Percentiles rank a stretch among this genome's conserved stretches.
Conservation (phyloP, 2,888 invertebrate genomes). For the Mesorhabditis spiculigera region DNA sequence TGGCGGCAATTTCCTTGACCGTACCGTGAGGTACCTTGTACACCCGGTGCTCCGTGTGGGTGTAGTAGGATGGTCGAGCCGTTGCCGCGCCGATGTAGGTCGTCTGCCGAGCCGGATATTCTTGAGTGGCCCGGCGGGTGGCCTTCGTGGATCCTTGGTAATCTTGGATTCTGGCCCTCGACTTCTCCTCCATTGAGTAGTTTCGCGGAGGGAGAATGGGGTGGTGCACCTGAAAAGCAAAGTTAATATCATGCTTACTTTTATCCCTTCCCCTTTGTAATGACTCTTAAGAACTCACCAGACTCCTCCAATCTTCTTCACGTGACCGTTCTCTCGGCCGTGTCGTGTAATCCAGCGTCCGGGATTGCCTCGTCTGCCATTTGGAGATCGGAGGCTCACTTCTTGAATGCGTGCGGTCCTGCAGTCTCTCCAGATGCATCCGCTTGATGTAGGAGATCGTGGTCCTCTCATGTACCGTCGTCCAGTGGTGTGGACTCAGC, state of each 20-base stretch:
- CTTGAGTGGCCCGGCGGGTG: background rate
- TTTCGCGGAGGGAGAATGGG: constrained; percentile 30
- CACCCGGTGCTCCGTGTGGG: constrained; percentile 2
- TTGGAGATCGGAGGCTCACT: background rate
- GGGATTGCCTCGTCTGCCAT: background rate
- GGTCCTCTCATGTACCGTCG: constrained; percentile 48
- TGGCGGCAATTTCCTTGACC: constrained; percentile 30
- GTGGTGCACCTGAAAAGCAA: constrained; percentile 26
- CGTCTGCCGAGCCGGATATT: constrained; percentile 12
- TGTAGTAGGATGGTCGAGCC: constrained; percentile 5
- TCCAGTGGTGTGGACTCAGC: constrained; percentile 44
- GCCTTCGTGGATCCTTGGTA: background rate
- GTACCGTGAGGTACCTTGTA: constrained; percentile 7
- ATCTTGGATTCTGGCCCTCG: background rate
- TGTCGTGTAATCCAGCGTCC: background rate
- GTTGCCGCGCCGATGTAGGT: constrained; percentile 16
- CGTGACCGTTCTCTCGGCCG: no score
- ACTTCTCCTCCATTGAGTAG: background rate
- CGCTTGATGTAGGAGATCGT: constrained; percentile 48
- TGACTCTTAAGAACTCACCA: no score
- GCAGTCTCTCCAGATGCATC: constrained; percentile 22
- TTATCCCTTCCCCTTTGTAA: no score
- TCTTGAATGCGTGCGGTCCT: background rate
- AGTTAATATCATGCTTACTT: no score
- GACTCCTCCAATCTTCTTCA: no score